A percentile compares a stretch with the other conserved stretches of the same genome.
phyloP scores from a whole-genome alignment of 2,113 vertebrate species.

The Danio rerio region GRCz12tu NC_133182.1:75169001-75169500 shows the following conservation, averaged over 20 bases:
- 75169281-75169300: constrained; percentile 14
- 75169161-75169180: constrained; percentile 99
- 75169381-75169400: neutral
- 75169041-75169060: neutral
- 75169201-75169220: constrained; percentile 89
- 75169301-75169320: neutral
- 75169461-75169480: constrained; percentile 1
- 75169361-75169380: neutral
- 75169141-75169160: constrained; percentile 98
- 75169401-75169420: neutral
- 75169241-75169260: constrained; percentile 41
- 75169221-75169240: constrained; percentile 9
- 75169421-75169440: constrained; percentile 1
- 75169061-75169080: neutral
- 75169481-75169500: constrained; percentile 55
- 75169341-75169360: neutral
- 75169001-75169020: neutral
- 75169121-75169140: constrained; percentile 70
- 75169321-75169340: constrained; percentile 44
- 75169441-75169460: neutral
- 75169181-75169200: constrained; percentile 95
- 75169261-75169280: constrained; percentile 48
- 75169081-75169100: neutral
- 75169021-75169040: constrained; percentile 26
- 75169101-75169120: neutral